These are phyloP conservation scores for Anadara kagoshimensis DNA, from an alignment of 1,140 invertebrate genomes.

Conservation along the genomic window DNA sequence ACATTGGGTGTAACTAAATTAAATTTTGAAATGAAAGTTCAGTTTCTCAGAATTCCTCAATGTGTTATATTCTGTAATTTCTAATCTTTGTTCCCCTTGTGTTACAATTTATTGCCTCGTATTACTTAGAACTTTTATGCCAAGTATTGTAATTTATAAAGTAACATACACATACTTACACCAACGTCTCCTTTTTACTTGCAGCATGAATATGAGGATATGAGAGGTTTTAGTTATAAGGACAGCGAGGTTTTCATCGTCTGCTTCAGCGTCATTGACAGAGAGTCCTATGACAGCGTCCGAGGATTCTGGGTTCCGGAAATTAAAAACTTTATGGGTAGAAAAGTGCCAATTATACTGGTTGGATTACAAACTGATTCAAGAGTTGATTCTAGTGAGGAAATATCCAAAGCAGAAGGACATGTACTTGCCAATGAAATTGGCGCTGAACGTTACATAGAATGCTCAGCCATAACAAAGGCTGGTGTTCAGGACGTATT, in stretches of 20 bases:
- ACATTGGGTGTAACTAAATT: too few relatives aligned
- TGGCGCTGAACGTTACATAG: slow-evolving; percentile 90
- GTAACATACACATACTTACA: not conserved
- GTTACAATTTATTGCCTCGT: not conserved
- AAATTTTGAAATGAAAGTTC: too few relatives aligned
- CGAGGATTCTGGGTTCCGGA: slow-evolving; percentile 85
- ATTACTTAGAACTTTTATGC: not conserved
- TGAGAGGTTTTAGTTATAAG: slow-evolving; percentile 93
- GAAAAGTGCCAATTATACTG: slow-evolving; percentile 89
- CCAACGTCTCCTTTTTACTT: too few relatives aligned
- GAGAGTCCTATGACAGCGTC: slow-evolving; percentile 98
- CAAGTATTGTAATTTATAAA: not conserved
- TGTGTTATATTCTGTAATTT: too few relatives aligned
- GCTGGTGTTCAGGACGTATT: slow-evolving; percentile 93
- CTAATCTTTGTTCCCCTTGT: not conserved
- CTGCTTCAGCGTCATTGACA: slow-evolving; percentile 98
- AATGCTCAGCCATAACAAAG: slow-evolving; percentile 93
- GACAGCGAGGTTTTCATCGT: slow-evolving; percentile 99
- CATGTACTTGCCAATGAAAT: slow-evolving; percentile 79
- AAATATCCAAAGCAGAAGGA: slow-evolving; percentile 85
- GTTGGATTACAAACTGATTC: slow-evolving; percentile 76
- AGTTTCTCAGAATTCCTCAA: too few relatives aligned
- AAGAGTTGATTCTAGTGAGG: slow-evolving; percentile 80
- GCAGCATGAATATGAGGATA: slow-evolving; percentile 90
- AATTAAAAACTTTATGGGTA: slow-evolving; percentile 86